A percentile compares a stretch with the other conserved stretches of the same genome.
Evolutionary conservation across 2,888 invertebrate species (phyloP).

Genomic region (Chymomyza amoena): DNA sequence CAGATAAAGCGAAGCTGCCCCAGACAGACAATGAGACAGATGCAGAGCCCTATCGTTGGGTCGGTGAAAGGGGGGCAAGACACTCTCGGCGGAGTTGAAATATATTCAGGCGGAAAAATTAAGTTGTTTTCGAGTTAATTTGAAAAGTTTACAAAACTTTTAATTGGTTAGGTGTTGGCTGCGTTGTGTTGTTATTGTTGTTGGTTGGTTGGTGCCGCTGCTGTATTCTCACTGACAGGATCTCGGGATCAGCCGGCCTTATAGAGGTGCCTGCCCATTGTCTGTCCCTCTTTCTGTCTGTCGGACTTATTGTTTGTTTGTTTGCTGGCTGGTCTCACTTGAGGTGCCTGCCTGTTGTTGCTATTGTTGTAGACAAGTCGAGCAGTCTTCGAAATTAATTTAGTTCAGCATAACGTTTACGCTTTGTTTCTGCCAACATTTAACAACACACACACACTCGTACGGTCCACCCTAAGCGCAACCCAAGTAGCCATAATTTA

Average conservation of each 20-base stretch:
- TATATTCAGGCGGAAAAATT: constrained; percentile 46
- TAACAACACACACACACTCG: constrained; percentile 11
- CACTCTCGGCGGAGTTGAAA: constrained; percentile 26
- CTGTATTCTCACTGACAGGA: background rate
- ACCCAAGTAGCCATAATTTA: background rate
- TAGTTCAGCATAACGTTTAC: background rate
- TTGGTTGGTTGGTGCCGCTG: background rate
- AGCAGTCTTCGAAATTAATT: background rate
- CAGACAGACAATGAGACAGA: constrained; percentile 10
- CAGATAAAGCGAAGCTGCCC: constrained; percentile 1
- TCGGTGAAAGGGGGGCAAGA: background rate
- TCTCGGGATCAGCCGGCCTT: background rate
- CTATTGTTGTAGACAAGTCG: background rate
- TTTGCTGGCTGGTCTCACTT: constrained; percentile 1
- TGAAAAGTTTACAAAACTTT: constrained; percentile 57
- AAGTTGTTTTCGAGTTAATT: constrained; percentile 61
- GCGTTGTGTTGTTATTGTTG: constrained; percentile 19
- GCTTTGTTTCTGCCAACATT: background rate
- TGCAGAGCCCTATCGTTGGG: background rate
- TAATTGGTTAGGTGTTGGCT: constrained; percentile 58
- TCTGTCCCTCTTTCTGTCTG: background rate
- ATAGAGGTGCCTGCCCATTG: background rate
- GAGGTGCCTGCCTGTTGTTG: background rate
- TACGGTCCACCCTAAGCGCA: too few relatives aligned
- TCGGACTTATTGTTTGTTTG: constrained; percentile 1